Evolutionary conservation across 2,113 vertebrate genomes (phyloP).

Genomic region (Erpornis zantholeuca): DNA sequence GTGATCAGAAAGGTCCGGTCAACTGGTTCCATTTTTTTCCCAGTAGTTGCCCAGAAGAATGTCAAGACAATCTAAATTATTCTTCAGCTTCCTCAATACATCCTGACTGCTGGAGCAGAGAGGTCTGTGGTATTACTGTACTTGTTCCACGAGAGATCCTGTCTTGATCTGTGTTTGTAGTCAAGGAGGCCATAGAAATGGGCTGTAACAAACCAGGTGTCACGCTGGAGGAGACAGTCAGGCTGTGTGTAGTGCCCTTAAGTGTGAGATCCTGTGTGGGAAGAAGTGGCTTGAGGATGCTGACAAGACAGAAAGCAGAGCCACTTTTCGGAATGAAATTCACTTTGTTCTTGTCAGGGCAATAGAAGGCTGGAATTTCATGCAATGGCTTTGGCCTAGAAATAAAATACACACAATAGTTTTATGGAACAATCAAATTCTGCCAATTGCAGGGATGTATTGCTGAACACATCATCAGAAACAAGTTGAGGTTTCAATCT

Average conservation of each 20-base stretch:
- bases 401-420: slow-evolving; percentile 46
- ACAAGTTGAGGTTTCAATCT: background rate
- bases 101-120: slow-evolving; percentile 80
- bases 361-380: slow-evolving; percentile 93
- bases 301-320: slow-evolving; percentile 99
- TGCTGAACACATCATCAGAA: background rate
- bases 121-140: slow-evolving; percentile 81
- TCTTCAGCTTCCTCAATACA: slow-evolving; percentile 91
- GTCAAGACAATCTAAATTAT: slow-evolving; percentile 59
- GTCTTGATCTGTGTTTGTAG: slow-evolving; percentile 81
- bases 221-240: slow-evolving; percentile 86
- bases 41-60: background rate
- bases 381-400: slow-evolving; percentile 90
- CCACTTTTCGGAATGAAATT: slow-evolving; percentile 99
- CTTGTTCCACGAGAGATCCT: slow-evolving; percentile 82
- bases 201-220: slow-evolving; percentile 79
- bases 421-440: background rate
- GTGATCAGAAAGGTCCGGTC: slow-evolving; percentile 21
- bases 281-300: slow-evolving; percentile 96
- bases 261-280: slow-evolving; percentile 91
- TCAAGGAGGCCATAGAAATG: slow-evolving; percentile 77
- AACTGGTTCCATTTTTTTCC: slow-evolving; percentile 13
- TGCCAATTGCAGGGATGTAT: background rate
- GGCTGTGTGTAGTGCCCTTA: slow-evolving; percentile 83
- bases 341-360: slow-evolving; percentile 99